Conservation (phyloP, 1,140 invertebrate species). For the Parasteatoda tepidariorum region DNA sequence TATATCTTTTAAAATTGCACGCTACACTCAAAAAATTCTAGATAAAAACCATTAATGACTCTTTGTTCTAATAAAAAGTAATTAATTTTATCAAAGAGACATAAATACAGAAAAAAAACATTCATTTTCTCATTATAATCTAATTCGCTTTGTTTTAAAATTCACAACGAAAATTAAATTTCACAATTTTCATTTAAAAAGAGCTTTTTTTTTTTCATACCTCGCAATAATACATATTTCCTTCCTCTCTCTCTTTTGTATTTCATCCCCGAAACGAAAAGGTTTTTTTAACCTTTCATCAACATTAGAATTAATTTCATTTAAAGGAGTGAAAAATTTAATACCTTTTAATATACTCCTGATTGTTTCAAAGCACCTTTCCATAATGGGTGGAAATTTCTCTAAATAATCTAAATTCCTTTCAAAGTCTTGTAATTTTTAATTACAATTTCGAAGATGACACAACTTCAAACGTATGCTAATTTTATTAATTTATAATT, state of each 20-base stretch:
- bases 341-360: constrained; percentile 23
- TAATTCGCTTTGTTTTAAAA: not conserved
- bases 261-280: too few relatives aligned
- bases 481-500: not conserved
- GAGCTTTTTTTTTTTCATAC: not conserved
- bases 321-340: not conserved
- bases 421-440: not conserved
- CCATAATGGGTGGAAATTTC: not conserved
- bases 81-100: not conserved
- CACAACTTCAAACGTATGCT: not conserved
- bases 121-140: not conserved
- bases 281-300: constrained; percentile 21
- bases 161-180: not conserved
- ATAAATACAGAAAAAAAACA: not conserved
- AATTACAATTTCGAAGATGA: not conserved
- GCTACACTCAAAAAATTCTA: too few relatives aligned
- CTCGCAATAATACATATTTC: not conserved
- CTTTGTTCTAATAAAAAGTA: not conserved
- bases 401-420: constrained; percentile 9
- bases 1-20: too few relatives aligned
- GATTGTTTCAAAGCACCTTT: constrained; percentile 29
- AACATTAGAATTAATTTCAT: constrained; percentile 16
- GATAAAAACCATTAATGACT: not conserved
- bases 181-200: not conserved
- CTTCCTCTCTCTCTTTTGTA: not conserved